phyloP scores from a whole-genome alignment of 1,140 invertebrate species.

The Metaphire vulgaris region DNA sequence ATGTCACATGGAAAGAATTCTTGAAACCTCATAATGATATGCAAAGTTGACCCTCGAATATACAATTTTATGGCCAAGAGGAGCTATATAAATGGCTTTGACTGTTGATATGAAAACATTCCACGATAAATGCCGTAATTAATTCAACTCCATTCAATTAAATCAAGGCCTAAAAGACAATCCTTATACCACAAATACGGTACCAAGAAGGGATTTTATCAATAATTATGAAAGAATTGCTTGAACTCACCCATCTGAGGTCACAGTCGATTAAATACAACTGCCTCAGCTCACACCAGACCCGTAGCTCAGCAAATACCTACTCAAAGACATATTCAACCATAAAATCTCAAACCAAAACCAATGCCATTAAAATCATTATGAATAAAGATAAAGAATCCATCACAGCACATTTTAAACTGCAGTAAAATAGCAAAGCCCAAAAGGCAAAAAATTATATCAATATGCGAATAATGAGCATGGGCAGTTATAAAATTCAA shows the following conservation, averaged over 20 bases:
- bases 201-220: neutral
- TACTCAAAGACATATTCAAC: too few species aligned
- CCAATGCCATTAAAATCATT: too few species aligned
- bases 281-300: constrained; percentile 44
- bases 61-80: too few species aligned
- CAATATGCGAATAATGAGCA: neutral
- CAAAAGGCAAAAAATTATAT: constrained; percentile 11
- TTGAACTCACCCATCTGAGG: constrained; percentile 46
- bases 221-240: constrained; percentile 5
- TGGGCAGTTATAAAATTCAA: neutral
- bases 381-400: neutral
- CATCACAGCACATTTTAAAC: neutral
- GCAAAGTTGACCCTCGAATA: too few species aligned
- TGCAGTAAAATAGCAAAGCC: neutral
- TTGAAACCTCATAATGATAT: too few species aligned
- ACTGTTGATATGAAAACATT: too few species aligned
- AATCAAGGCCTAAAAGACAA: neutral
- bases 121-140: neutral
- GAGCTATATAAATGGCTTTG: too few species aligned
- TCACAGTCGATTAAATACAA: constrained; percentile 42
- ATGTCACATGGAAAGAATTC: too few species aligned
- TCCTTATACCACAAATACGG: neutral
- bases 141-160: neutral
- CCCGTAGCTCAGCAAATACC: constrained; percentile 42
- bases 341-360: too few species aligned